Evolutionary conservation across 2,113 vertebrate genomes (phyloP), one percentile per base, ranked within the genome.

Genomic region (Balaenoptera acutorostrata): DNA sequence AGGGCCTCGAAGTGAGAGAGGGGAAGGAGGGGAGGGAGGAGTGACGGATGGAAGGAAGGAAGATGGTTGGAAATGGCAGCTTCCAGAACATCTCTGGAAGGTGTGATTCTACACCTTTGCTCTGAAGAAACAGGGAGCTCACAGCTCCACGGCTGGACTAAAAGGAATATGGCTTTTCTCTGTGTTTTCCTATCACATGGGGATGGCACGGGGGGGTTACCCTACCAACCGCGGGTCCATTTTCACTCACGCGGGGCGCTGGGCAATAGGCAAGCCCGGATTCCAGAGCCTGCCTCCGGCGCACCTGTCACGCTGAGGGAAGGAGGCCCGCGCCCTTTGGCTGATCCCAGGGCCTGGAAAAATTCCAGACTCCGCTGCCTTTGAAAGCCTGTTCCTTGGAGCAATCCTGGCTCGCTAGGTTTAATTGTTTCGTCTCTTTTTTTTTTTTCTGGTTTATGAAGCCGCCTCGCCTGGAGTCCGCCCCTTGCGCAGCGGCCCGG

Each of bases 331-430:
- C 94, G 97, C 97, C 98, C 98, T 98, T 98, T 98, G 97, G 98
- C 98, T 98, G 98, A 98, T 98, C 98, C 96, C 89, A 85, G 78
- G 64, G 92, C 88, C 98, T 98, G 98, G 98, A 98, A 97, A 87
- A 82, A 20, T 88, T 98, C 98, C 99, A 98, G 98, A 88, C 82
- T 93, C 86, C 29, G 88, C 97, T 94, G 86, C 95, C 96, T 98
- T 98, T 90, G 97, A 96, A 98, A 97, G 68, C 25, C 0, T 64
- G 94, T 95, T 97, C 87, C 96, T 98, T 84, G 85, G 68, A 90
- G 97, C 78, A 5, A 88, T 83, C 96, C 82, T 55, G 27, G 92
- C 90, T 97, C 55, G 17, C 93, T 82, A 91, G 96, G 82, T 96
- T 96, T 96, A 84, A 96, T 97, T 97, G 95, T 97, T 95, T 88